Evolutionary conservation across 1,140 invertebrate species (phyloP), one percentile per base, ranked within the genome.

Genomic region (Drosophila paulistorum): DNA sequence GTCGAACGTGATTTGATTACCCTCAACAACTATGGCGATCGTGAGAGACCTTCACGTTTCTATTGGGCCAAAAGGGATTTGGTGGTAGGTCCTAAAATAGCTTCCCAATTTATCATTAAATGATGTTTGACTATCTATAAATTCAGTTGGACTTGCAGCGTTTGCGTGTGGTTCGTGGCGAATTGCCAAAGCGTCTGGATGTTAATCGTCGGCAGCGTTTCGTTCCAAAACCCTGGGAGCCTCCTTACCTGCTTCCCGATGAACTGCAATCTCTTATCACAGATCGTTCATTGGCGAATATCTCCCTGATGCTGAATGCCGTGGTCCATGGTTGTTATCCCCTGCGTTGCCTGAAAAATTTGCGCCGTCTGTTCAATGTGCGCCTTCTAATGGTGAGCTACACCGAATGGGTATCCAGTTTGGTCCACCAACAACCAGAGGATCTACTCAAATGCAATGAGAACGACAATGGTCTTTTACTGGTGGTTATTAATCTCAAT

Each of bases 321-420:
- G 3, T 64, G 23, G 45, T 45, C 62, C 23, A 54, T 17, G 30
- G 42, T 11, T 64, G 62, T 45, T 64, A 45, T 64, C 62, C 62
- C 1, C 11, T 48, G 42, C 62, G 62, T 11, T 51, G 10, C 5
- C 1, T 45, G 20, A 14, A 26, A 0, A 26, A 9, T 54, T 5
- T 64, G 14, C 62, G 45, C n/a, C 62, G 62, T 1, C 30, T 64
- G 7, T 64, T 64, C 62, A 64, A 64, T 35, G 62, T 64, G 7
- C 45, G 45, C 10, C 23, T 64, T 3, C 26, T 64, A 1, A 11
- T 64, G 7, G 26, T 64, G 7, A 64, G 62, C 62, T 64, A 48
- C 30, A 51, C 62, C 17, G 62, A 64, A 30, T 64, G 62, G 62
- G 42, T 64, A 30, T 42, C 62, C 42, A 33, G 62, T 64, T 45